Base-by-base conservation (phyloP, 1,140 invertebrate species). In the Drosophila triauraria region DNA sequence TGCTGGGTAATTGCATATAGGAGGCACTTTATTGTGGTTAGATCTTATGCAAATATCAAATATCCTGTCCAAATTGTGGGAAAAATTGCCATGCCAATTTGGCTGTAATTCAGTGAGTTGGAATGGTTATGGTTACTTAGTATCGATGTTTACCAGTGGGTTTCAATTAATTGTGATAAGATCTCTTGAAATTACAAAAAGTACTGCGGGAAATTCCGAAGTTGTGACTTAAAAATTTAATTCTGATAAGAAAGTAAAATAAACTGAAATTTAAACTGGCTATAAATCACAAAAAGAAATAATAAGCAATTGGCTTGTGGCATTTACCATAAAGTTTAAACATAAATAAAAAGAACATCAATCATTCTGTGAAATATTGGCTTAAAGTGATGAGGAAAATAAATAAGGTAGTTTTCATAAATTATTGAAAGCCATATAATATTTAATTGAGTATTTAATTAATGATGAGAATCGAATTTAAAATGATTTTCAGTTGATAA, bases 11-110 rank as follows among this genome's bases (percentile, higher is more conserved):
- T 85, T 85, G 83, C 78, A 86, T 61, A 64, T 61, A 47, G 32
- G 46, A 42, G 67, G 46, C 77, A 42, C 44, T 74, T 48, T 47
- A 58, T 72, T 82, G 60, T 78, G 62, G 69, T 40, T 58, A 46
- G 23, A 46, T 56, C 51, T 60, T 87, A 87, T 87, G 82, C 79
- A 85, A 85, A 85, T 85, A 79, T 70, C 71, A 75, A 67, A 57
- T 80, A 44, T 65, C 43, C 59, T 61, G 64, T 58, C 13, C 6
- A 43, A 64, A 35, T 61, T 32, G 42, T 47, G 60, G 25, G 25
- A 1, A 42, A 68, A 32, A 67, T 46, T 32, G 9, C 1, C 32
- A 38, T 54, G 13, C 51, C 35, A 23, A 23, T 54, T 61, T 23
- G 17, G 13, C 8, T 17, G 30, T 23, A 35, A 30, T 42, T 27